Conservation (phyloP, 2,888 invertebrate species). For the Thecophora atra region DNA sequence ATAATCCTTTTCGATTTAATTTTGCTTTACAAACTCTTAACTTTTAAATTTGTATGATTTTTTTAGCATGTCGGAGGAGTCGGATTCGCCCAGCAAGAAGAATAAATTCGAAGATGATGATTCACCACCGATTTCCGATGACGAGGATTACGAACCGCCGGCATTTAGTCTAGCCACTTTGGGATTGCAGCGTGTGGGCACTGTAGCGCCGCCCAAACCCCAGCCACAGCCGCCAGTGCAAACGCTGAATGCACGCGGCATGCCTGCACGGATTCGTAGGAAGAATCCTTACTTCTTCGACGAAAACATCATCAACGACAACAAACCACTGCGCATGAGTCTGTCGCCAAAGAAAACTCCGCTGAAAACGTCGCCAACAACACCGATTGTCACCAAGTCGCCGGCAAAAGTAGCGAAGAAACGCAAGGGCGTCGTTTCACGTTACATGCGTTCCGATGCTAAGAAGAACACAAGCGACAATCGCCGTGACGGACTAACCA, state of each 20-base stretch:
- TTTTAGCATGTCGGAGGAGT: constrained; percentile 45
- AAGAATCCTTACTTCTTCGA: constrained; percentile 90
- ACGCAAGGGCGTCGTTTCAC: constrained; percentile 65
- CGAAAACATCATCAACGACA: constrained; percentile 85
- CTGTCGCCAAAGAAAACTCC: constrained; percentile 66
- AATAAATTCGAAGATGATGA: constrained; percentile 29
- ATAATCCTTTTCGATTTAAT: background rate
- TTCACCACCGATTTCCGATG: constrained; percentile 56
- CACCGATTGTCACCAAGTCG: constrained; percentile 68
- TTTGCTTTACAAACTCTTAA: background rate
- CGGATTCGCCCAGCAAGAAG: constrained; percentile 43
- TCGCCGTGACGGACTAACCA: constrained; percentile 33
- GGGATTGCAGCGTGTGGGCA: constrained; percentile 83
- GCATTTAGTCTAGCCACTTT: constrained; percentile 82
- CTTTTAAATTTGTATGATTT: background rate
- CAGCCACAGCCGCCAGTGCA: constrained; percentile 78
- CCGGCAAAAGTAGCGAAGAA: constrained; percentile 67
- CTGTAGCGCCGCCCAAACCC: constrained; percentile 77
- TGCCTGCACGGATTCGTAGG: constrained; percentile 90
- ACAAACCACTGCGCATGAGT: constrained; percentile 75
- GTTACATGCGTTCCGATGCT: constrained; percentile 63
- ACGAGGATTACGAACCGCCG: constrained; percentile 75
- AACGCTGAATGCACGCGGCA: constrained; percentile 84
- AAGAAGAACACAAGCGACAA: constrained; percentile 32
- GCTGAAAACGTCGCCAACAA: constrained; percentile 67